Percentiles rank a stretch among this genome's conserved stretches.
These are phyloP conservation scores for Drosophila mercatorum DNA, from an alignment of 2,888 invertebrate species.

Conservation along the genomic window DNA sequence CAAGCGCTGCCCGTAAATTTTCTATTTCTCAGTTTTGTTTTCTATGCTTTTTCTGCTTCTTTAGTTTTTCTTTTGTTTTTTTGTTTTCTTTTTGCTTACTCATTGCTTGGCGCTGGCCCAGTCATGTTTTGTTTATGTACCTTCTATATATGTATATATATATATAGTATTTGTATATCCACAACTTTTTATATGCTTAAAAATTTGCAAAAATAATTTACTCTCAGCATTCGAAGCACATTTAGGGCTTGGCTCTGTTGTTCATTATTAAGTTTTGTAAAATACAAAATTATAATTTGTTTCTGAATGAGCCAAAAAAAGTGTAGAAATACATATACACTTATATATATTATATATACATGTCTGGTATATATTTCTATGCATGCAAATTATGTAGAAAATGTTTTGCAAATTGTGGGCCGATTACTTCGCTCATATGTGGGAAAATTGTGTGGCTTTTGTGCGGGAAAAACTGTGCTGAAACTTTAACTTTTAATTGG, in stretches of 20 bases:
- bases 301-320: conserved; percentile 6
- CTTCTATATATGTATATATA: conserved; percentile 18
- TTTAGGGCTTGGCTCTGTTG: conserved; percentile 15
- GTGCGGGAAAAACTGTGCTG: conserved; percentile 11
- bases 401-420: conserved; percentile 40
- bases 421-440: conserved; percentile 48
- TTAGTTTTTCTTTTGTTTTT: conserved; percentile 12
- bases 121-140: conserved; percentile 48
- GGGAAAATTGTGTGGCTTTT: conserved; percentile 7
- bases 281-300: conserved; percentile 38
- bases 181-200: conserved; percentile 11
- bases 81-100: conserved; percentile 46
- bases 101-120: conserved; percentile 43
- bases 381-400: conserved; percentile 45
- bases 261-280: conserved; percentile 32
- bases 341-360: not conserved
- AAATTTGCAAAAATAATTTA: conserved; percentile 46
- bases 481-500: conserved; percentile 48
- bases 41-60: conserved; percentile 12
- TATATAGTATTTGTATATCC: not conserved
- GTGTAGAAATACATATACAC: not conserved
- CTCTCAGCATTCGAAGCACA: conserved; percentile 34
- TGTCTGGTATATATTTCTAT: not conserved
- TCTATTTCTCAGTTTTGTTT: conserved; percentile 32
- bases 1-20: conserved; percentile 64